Base-by-base conservation (phyloP, 1,140 invertebrate genomes). In the Caenorhabditis remanei region DNA sequence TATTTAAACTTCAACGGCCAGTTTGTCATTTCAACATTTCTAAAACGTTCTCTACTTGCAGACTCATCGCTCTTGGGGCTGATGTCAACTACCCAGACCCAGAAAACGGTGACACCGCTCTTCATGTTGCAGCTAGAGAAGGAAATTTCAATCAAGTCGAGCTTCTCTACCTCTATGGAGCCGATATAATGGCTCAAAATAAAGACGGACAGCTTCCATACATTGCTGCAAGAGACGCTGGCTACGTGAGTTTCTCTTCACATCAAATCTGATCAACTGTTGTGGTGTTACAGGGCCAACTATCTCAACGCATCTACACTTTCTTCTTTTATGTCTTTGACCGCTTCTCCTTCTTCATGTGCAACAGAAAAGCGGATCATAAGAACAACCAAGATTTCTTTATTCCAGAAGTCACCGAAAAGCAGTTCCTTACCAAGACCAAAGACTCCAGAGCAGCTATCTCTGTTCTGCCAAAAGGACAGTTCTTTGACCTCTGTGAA, bases 301-400 rank as follows among this genome's bases (percentile, higher is more conserved):
- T 79, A 4, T 24, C 43, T 11, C 46, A 79, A 21, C 71, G 71
- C 21, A 79, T 79, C 4, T 79, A 79, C 41, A 46, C 50, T 6
- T 79, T 79, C 71, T 79, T 79, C 46, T 79, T 79, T 46, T 79
- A 79, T n/a, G 46, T 50, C 4, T 79, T 79, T 13, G 71, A 79
- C n/a, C 40, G 71, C 8, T 79, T 79, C 9, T 79, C 71, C 8
- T 79, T 79, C 3, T 79, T 79, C 46, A 79, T 79, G 71, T 79
- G 71, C 71, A 79, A 79, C n/a, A n/a, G 71, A 50, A 79, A 79
- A 79, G 71, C 71, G 0, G 71, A 79, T 50, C 71, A 79, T 24
- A 50, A 24, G n/a, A 79, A 79, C 21, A 79, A 79, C 11, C 71
- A 79, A 41, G 71, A 79, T 24, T 79, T 79, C 14, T 79, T 79